Conservation (phyloP, 2,888 invertebrate genomes). For the Diarsia rubi region DNA sequence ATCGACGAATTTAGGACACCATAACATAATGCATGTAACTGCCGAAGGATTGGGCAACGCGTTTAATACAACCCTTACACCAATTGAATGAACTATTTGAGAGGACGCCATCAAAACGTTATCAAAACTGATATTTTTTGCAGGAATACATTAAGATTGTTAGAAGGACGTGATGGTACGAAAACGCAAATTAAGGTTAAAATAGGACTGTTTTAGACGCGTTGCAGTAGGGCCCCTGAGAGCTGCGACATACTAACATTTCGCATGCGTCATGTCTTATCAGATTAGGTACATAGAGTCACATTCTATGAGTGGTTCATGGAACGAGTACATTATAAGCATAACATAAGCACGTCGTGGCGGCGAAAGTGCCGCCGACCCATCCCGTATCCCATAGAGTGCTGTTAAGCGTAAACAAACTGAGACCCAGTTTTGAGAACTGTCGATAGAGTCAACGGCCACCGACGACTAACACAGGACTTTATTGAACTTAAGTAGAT, state of each 20-base stretch:
- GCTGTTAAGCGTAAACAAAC: constrained; percentile 72
- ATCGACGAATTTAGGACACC: too few species aligned
- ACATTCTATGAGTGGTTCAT: constrained; percentile 47
- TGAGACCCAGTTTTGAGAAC: constrained; percentile 70
- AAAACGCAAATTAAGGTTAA: too few species aligned
- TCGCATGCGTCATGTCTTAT: constrained; percentile 36
- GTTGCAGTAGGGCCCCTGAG: too few species aligned
- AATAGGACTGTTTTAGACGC: too few species aligned
- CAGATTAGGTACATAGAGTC: constrained; percentile 37
- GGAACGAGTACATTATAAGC: constrained; percentile 45
- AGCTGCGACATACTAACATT: constrained; percentile 23
- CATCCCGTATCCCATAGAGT: constrained; percentile 63
- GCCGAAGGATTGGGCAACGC: too few species aligned
- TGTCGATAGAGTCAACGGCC: constrained; percentile 69
- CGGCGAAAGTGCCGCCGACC: constrained; percentile 53
- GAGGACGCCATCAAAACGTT: too few species aligned
- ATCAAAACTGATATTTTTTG: too few species aligned
- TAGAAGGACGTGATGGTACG: too few species aligned
- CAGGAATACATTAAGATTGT: too few species aligned
- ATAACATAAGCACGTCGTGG: constrained; percentile 43
- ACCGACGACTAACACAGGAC: constrained; percentile 56
- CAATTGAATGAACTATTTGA: too few species aligned
- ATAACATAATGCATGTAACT: too few species aligned
- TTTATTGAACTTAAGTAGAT: constrained; percentile 23
- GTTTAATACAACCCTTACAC: too few species aligned